Base-by-base conservation (phyloP, 2,888 invertebrate genomes). In the Sabellastarte sp. region DNA sequence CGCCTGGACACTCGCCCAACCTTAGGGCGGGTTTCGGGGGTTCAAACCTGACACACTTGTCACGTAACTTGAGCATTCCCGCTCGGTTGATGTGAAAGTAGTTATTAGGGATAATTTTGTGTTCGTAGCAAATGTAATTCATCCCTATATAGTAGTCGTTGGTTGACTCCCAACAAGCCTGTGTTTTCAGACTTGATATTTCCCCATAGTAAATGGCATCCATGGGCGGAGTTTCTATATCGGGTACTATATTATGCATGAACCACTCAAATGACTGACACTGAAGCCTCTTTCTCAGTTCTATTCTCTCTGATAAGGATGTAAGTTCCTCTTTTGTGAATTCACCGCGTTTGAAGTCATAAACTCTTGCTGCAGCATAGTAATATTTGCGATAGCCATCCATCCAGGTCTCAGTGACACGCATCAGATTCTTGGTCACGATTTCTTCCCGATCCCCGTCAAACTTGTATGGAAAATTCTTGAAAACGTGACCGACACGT, bases 261-360 rank as follows among this genome's bases (percentile, higher is more conserved):
- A 51, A 69, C 97, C 97, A 98, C 84, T 92, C 93, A 87, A 97
- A 97, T 50, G 57, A 70, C 50, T 65, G 95, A 86, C 97, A 98
- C 60, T 90, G 88, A 63, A 97, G 87, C 67, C 90, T 89, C 72
- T 91, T 87, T 78, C 96, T 88, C 73, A 97, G 86, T 59, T 88
- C 86, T 80, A 87, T 90, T 64, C 97, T 32, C 29, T 63, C 60
- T 10, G 60, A 50, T 2, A 73, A 61, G 15, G 73, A 68, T 20
- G 33, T 28, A 57, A 56, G 5, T 24, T 74, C 74, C 24, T 66
- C 68, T 5, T 53, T 24, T 15, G 58, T 59, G 20, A 74, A 52
- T 26, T 52, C 57, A 50, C 63, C 57, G 29, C 70, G 56, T 32
- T 72, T 72, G 67, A 69, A 71, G 50, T 61, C 61, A 63, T 65